These are phyloP conservation scores for Mus spicilegus DNA, from an alignment of 2,113 vertebrate genomes.

Conservation along the genomic window DNA sequence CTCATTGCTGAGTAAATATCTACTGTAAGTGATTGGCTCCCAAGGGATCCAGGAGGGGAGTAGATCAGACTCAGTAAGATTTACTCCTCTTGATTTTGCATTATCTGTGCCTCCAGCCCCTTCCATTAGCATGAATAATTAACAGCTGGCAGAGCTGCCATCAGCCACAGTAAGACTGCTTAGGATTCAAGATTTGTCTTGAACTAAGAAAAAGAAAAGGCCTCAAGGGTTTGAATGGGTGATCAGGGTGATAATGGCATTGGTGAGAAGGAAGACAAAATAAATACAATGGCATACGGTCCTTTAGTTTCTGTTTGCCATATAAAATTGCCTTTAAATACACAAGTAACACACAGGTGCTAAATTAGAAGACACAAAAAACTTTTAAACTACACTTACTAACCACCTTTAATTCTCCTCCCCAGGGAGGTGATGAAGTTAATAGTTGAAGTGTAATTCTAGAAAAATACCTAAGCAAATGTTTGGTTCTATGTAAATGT, in stretches of 20 bases:
- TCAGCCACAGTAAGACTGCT: constrained; percentile 69
- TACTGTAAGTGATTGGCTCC: constrained; percentile 68
- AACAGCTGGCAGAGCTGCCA: constrained; percentile 73
- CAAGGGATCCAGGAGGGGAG: constrained; percentile 47
- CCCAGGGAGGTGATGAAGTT: constrained; percentile 16
- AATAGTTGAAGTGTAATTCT: constrained; percentile 37
- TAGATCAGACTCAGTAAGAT: constrained; percentile 72
- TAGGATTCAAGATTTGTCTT: constrained; percentile 66
- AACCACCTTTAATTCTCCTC: background rate
- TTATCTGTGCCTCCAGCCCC: constrained; percentile 77
- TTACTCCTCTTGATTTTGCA: constrained; percentile 75
- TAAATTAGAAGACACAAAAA: constrained; percentile 59
- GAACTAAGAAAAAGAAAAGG: constrained; percentile 67
- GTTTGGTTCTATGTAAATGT: background rate
- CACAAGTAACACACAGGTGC: background rate
- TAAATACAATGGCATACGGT: constrained; percentile 10
- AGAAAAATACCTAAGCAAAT: background rate
- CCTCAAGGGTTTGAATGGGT: constrained; percentile 52
- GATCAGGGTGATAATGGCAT: constrained; percentile 31
- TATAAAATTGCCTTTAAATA: constrained; percentile 60
- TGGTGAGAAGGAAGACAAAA: constrained; percentile 46
- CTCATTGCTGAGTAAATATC: constrained; percentile 79
- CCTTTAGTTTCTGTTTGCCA: constrained; percentile 53
- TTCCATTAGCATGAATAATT: constrained; percentile 83
- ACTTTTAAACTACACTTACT: background rate